Conservation (phyloP, 2,113 vertebrate species). For the Odocoileus hemionus region DNA sequence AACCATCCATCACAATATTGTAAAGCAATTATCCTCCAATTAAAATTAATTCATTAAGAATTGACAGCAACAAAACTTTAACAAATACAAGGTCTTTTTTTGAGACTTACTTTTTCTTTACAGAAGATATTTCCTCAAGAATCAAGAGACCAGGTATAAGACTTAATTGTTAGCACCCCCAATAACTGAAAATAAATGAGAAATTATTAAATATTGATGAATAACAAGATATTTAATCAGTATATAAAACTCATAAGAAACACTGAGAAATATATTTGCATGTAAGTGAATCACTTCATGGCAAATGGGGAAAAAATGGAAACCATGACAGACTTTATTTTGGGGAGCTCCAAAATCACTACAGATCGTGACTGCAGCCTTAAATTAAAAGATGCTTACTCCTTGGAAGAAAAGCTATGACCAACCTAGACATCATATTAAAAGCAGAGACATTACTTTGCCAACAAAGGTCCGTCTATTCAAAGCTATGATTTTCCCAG, state of each 20-base stretch:
- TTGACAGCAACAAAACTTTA: neutral
- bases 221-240: neutral
- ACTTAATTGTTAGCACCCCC: neutral
- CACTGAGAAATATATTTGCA: neutral
- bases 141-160: neutral
- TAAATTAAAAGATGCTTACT: neutral
- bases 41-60: neutral
- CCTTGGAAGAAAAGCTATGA: neutral
- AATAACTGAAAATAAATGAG: neutral
- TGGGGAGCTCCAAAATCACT: neutral
- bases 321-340: neutral
- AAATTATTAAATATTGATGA: neutral
- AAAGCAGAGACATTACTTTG: neutral
- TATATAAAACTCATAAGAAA: neutral
- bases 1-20: neutral
- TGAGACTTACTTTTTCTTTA: neutral
- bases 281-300: neutral
- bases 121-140: neutral
- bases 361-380: neutral
- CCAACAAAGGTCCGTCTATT: neutral
- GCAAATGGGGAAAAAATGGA: neutral
- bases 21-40: neutral
- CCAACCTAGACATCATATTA: neutral
- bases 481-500: neutral
- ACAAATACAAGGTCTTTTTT: neutral